Evolutionary conservation across 2,888 invertebrate genomes (phyloP), one percentile per base, ranked within the genome.

Genomic region (Tineola bisselliella): DNA sequence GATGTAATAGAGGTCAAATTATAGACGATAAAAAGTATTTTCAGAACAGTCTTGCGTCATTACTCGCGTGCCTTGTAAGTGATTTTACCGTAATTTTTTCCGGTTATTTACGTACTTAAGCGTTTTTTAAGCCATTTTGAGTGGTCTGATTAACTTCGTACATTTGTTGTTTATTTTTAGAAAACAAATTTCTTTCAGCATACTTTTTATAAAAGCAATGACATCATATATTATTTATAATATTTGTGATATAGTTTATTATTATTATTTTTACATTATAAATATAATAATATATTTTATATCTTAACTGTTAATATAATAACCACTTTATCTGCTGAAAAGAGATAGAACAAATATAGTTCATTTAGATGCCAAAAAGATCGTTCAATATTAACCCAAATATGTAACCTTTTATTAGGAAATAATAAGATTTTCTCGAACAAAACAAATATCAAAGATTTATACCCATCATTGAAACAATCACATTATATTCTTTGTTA

Each of bases 401-500:
- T 38, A 38, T 38, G 2, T 38, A 25, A 25, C 25, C 25, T 38
- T 38, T 38, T 38, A 38, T 38, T 3, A 38, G 38, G 38, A 38
- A 38, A 25, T 25, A 25, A 25, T 25, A 25, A 25, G 25, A 25
- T 38, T 38, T 38, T n/a, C 38, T 38, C n/a, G 10, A 10, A 38
- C 38, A 38, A 38, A 38, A 38, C 38, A 48, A 48, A 48, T 48
- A 48, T 48, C 17, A 48, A 17, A 48, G 48, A 48, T 48, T 48
- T 48, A 48, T 48, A 17, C 17, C 2, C n/a, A 17, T 48, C 48
- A 48, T 48, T 15, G 15, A 48, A 48, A 48, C 48, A 48, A 48
- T 48, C 48, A 48, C 48, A 48, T 48, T 48, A 15, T 13, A 48
- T 48, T 48, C 13, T 48, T 48, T 48, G 48, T 48, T 48, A 48